Conservation (phyloP, 2,797 vertebrate genomes). For the Lepilemur ruficaudatus region DNA sequence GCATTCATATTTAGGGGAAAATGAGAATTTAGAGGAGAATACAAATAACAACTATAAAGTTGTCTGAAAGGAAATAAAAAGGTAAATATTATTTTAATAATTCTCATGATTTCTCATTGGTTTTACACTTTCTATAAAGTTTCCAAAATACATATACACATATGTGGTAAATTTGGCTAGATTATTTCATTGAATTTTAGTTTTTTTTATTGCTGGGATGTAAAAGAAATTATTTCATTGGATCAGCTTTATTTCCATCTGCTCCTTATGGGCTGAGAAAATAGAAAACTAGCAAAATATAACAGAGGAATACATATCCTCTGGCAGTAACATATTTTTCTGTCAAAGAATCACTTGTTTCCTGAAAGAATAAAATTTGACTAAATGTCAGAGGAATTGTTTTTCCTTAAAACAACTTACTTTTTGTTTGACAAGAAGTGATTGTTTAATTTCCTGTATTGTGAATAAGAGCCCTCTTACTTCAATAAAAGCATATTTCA, state of each 20-base stretch:
- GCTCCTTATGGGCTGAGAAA: conserved; percentile 77
- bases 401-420: conserved; percentile 63
- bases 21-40: conserved; percentile 59
- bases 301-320: conserved; percentile 75
- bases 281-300: conserved; percentile 71
- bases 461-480: conserved; percentile 45
- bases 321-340: conserved; percentile 78
- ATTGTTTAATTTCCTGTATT: conserved; percentile 72
- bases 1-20: conserved; percentile 42
- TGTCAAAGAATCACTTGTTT: conserved; percentile 78
- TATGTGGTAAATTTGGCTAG: conserved; percentile 53
- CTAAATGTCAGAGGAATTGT: conserved; percentile 73
- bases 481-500: conserved; percentile 53
- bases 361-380: conserved; percentile 73
- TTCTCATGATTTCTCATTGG: conserved; percentile 39
- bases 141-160: conserved; percentile 59
- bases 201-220: conserved; percentile 66
- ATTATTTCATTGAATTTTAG: conserved; percentile 73
- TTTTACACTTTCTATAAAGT: conserved; percentile 69
- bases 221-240: conserved; percentile 73
- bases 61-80: conserved; percentile 75
- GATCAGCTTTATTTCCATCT: conserved; percentile 75
- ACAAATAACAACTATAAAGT: conserved; percentile 64
- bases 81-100: conserved; percentile 75
- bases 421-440: conserved; percentile 64